Base-by-base conservation (phyloP, 2,113 vertebrate species). In the Myotis brandtii region DNA sequence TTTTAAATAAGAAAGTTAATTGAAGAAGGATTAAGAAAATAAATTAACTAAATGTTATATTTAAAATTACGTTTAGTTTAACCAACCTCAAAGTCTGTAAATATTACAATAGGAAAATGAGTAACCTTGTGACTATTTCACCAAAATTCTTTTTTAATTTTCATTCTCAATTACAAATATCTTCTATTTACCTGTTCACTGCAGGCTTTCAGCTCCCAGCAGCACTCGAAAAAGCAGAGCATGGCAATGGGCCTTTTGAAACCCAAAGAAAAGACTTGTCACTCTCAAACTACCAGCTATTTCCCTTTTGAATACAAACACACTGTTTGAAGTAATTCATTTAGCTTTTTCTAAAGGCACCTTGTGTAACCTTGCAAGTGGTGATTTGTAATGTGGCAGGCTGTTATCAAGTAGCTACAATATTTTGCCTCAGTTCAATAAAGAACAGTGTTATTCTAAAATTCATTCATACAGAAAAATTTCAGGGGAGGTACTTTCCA, bases 301-400 rank as follows among this genome's bases (percentile, higher is more conserved):
- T 95, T 96, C 77, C 67, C 88, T 92, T 96, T 95, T 95, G 92
- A 96, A 96, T 96, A 81, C 92, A 98, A 97, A 96, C 96, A 97
- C 93, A 81, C 56, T 81, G 96, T 97, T 96, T 95, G 85, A 97
- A 84, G 92, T 97, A 97, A 97, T 95, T 97, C 96, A 95, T 96
- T 97, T 93, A 95, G 97, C 67, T 81, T 92, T 98, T 95, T 96
- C 87, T 96, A 96, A 97, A 97, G 90, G 77, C 48, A 97, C 90
- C 89, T 96, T 95, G 94, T 95, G 34, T 95, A 96, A 96, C 96
- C 92, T 90, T 69, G 81, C 92, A 97, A 97, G 87, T 85, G 80
- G 84, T 95, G 92, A 96, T 97, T 86, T 97, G 95, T 97, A 96
- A 96, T 77, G 67, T 96, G 94, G 95, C 95, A 97, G 90, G 95